Percentiles rank a stretch among this genome's conserved stretches.
phyloP scores from a whole-genome alignment of 2,797 vertebrate species.

The Morelia viridis region DNA sequence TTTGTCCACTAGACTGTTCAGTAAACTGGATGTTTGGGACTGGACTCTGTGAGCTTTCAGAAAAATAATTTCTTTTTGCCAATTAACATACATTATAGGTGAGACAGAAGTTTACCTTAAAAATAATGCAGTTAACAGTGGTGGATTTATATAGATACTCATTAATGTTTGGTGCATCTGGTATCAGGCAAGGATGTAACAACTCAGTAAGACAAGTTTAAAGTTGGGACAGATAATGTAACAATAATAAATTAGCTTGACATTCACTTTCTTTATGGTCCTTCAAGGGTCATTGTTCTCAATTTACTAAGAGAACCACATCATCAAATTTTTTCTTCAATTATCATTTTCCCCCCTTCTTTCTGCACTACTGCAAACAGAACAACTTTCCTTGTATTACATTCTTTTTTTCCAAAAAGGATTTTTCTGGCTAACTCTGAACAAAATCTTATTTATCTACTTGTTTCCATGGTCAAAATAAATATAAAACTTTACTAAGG shows the following conservation, averaged over 20 bases:
- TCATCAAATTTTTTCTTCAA: constrained; percentile 83
- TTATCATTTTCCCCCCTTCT: constrained; percentile 73
- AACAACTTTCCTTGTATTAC: constrained; percentile 64
- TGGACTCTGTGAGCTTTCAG: constrained; percentile 18
- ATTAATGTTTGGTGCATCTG: constrained; percentile 70
- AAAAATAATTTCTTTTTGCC: constrained; percentile 29
- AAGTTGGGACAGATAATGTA: constrained; percentile 79
- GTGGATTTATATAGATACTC: constrained; percentile 57
- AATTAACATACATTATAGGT: constrained; percentile 17
- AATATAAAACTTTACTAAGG: constrained; percentile 28
- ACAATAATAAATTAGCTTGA: constrained; percentile 86
- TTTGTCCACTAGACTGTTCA: not conserved
- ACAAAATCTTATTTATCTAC: constrained; percentile 44
- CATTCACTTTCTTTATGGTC: constrained; percentile 84
- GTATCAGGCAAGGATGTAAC: constrained; percentile 68
- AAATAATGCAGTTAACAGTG: constrained; percentile 16
- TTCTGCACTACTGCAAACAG: constrained; percentile 67
- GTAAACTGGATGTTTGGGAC: not conserved
- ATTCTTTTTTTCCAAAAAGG: constrained; percentile 26
- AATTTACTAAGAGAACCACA: constrained; percentile 84
- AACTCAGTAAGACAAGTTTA: constrained; percentile 76
- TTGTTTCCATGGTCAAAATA: constrained; percentile 16
- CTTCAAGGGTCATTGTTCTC: constrained; percentile 86
- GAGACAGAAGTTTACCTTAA: constrained; percentile 34
- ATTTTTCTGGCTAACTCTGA: constrained; percentile 19